Base-by-base conservation (phyloP, 2,113 vertebrate genomes). In the Girardinichthys multiradiatus region DNA sequence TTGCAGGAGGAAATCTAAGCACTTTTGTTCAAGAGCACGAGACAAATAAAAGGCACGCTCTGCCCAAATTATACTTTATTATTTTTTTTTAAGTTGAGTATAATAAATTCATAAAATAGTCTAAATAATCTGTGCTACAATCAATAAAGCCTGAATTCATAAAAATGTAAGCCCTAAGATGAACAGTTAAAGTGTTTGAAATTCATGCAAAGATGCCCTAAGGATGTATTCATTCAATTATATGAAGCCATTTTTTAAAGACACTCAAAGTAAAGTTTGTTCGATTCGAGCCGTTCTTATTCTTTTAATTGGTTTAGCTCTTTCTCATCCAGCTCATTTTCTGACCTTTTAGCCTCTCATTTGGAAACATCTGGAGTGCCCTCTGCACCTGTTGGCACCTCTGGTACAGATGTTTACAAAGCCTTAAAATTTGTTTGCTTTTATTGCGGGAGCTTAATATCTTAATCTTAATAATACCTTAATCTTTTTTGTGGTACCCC, bases 111-210 rank as follows among this genome's bases (percentile, higher is more conserved):
- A 77, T 58, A 31, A 4, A 24, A 61, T 10, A 39, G 10, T 12
- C 37, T 35, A 7, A 64, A 42, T 21, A 61, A 33, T 11, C 39
- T 68, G 35, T 35, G 19, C 33, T 68, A 77, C 59, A 67, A 12
- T 54, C 76, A 57, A 54, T 62, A n/a, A 9, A n/a, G 59, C 14
- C 61, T 45, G 67, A 60, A n/a, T 72, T 62, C 24, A 26, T 81
- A n/a, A 83, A 80, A 76, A 77, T 72, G 72, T 42, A 33, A 64
- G 69, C 57, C 59, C 62, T 74, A 48, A 80, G 70, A 68, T 66
- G 57, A 69, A 45, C 68, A 83, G 68, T 72, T 45, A 71, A 68
- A 68, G 58, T 68, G 45, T 66, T 82, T 83, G 73, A 68, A 62
- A 74, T 79, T 65, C n/a, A 76, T 72, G 70, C 64, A 66, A 71